Evolutionary conservation across 64 coral and sea anemone genomes (phyloP).

Genomic region (Hydrozoanthus tunicans): DNA sequence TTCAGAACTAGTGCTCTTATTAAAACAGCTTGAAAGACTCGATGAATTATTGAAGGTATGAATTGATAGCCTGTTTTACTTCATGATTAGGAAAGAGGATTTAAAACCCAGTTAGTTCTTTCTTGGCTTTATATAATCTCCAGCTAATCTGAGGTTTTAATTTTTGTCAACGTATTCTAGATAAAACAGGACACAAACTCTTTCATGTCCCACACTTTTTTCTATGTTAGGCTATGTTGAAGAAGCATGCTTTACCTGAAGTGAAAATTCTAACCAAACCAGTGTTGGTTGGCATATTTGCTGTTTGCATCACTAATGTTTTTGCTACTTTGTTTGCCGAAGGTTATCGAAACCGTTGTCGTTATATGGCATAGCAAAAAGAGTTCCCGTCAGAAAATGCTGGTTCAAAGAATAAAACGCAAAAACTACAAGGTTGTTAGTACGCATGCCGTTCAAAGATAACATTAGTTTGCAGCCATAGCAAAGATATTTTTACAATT

Average conservation of each 20-base stretch:
- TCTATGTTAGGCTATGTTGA: too few relatives aligned
- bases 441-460: neutral
- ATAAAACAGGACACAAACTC: too few relatives aligned
- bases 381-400: neutral
- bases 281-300: neutral
- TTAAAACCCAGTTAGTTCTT: too few relatives aligned
- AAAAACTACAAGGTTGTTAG: conserved; percentile 37
- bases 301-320: neutral
- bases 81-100: too few relatives aligned
- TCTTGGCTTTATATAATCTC: too few relatives aligned
- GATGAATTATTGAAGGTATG: conserved; percentile 89
- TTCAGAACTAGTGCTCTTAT: conserved; percentile 70
- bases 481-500: neutral
- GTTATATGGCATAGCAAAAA: neutral
- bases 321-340: neutral
- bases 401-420: conserved; percentile 17
- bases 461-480: neutral
- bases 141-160: too few relatives aligned
- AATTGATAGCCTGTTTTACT: neutral
- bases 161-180: too few relatives aligned
- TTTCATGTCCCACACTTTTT: too few relatives aligned
- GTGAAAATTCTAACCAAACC: neutral
- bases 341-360: conserved; percentile 51
- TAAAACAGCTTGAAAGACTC: conserved; percentile 77
- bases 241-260: neutral